Evolutionary conservation across 2,888 invertebrate species (phyloP).

Genomic region (Geophilus truncorum): DNA sequence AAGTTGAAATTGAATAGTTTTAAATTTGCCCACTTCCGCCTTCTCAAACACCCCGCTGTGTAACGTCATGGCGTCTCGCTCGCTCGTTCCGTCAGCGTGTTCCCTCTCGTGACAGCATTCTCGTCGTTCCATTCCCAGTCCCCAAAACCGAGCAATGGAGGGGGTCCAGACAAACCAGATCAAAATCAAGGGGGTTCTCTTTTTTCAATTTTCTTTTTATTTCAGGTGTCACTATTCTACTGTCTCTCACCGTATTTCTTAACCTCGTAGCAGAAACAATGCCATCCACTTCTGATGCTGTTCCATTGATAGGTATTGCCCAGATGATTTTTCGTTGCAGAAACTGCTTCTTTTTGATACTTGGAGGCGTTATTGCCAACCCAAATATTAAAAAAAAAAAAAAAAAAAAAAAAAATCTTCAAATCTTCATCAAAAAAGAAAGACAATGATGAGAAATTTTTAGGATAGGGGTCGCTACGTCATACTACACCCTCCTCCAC

Average conservation of each 20-base stretch:
- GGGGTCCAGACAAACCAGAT: not conserved
- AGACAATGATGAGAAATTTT: not conserved
- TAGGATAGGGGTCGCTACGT: not conserved
- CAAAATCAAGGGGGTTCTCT: not conserved
- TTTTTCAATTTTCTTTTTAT: constrained; percentile 43
- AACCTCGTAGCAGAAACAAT: constrained; percentile 96
- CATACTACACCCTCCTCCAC: not conserved
- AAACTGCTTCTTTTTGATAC: constrained; percentile 37
- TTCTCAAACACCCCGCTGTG: not conserved
- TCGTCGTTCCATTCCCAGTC: not conserved
- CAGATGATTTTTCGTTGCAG: constrained; percentile 31
- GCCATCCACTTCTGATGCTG: constrained; percentile 97
- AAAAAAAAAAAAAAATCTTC: constrained; percentile 2
- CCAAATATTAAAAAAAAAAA: constrained; percentile 21
- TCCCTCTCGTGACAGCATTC: not conserved
- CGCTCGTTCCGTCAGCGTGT: not conserved
- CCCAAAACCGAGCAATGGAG: not conserved
- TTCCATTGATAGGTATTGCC: constrained; percentile 90
- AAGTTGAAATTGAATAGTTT: too few species aligned
- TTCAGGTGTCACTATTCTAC: constrained; percentile 92
- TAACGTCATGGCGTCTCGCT: not conserved
- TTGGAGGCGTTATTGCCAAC: constrained; percentile 34
- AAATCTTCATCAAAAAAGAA: constrained; percentile 2
- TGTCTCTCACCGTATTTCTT: constrained; percentile 96
- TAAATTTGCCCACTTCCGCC: too few species aligned